Base-by-base conservation (phyloP, 2,888 invertebrate genomes). In the Hipparchia sbordonii region DNA sequence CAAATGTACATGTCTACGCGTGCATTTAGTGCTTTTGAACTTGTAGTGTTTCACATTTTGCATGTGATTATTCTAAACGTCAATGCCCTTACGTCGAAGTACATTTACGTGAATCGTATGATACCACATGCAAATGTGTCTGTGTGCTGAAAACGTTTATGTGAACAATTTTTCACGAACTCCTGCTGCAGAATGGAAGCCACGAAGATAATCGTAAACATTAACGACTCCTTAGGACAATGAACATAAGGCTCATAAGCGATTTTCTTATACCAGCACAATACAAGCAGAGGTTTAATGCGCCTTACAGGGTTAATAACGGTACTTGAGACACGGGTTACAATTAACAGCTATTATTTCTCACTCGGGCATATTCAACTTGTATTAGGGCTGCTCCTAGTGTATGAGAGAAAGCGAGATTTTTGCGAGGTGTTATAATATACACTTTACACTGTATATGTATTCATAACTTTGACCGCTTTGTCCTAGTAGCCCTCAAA, bases 341-440 rank as follows among this genome's bases (percentile, higher is more conserved):
- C 67, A 72, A 72, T 72, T 72, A 72, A 72, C 67, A 39, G 62
- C 67, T 67, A 57, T 72, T 72, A 68, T 68, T 72, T 68, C 62
- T 68, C 62, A 54, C 61, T 62, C 54, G 33, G 39, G 39, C 39
- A 39, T 39, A 39, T 39, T 39, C 39, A 4, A 39, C 39, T 5
- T 39, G 39, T 39, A 0, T 39, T 10, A 39, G 23, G 23, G 59
- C 12, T 59, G 57, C 23, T 48, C 8, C 12, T 60, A 60, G 51
- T 39, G 59, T 60, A 33, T 9, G 5, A 39, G 10, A 9, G 59
- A 60, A 39, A 60, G 39, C n/a, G 8, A 39, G 9, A 33, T 39
- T 39, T 8, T 59, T n/a, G 5, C 39, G n/a, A n/a, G 6, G 13
- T n/a, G 39, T 23, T 23, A 23, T 23, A 23, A 23, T 23, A 23